Percentiles rank a stretch among this genome's conserved stretches.
Conservation (phyloP, 2,113 vertebrate genomes). For the Pycnonotus jocosus region DNA sequence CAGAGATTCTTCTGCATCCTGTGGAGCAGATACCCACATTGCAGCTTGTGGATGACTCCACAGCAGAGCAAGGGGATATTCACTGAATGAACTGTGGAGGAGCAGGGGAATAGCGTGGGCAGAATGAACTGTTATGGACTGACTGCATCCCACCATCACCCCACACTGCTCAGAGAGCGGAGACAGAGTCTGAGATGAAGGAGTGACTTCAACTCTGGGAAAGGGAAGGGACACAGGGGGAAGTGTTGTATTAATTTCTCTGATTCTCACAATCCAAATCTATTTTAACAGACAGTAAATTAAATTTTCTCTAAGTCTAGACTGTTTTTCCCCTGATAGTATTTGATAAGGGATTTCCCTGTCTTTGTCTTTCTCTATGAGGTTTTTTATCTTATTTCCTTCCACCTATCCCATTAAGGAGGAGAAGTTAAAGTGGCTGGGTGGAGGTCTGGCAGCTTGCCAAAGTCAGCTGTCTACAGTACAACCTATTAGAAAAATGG, state of each 20-base stretch:
- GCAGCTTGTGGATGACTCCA: too few species aligned
- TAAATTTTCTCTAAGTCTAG: background rate
- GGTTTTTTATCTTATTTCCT: background rate
- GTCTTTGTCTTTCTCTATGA: background rate
- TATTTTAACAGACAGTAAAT: background rate
- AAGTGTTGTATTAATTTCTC: background rate
- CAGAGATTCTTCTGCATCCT: background rate
- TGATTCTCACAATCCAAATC: background rate
- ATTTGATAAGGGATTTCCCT: background rate
- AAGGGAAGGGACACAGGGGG: fast-evolving
- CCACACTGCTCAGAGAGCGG: fast-evolving
- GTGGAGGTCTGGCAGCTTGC: background rate
- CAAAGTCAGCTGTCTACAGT: background rate
- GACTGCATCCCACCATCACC: background rate
- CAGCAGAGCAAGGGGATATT: background rate
- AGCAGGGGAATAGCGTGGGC: background rate
- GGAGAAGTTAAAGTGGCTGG: too few species aligned
- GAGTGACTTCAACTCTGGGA: background rate
- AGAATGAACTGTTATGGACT: background rate
- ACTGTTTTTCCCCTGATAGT: background rate
- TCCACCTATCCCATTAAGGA: background rate
- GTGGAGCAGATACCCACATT: background rate
- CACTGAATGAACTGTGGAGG: background rate
- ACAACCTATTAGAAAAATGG: background rate
- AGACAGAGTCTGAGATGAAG: fast-evolving